Evolutionary conservation across 2,888 invertebrate species (phyloP).

Genomic region (Liposcelis brunnea): DNA sequence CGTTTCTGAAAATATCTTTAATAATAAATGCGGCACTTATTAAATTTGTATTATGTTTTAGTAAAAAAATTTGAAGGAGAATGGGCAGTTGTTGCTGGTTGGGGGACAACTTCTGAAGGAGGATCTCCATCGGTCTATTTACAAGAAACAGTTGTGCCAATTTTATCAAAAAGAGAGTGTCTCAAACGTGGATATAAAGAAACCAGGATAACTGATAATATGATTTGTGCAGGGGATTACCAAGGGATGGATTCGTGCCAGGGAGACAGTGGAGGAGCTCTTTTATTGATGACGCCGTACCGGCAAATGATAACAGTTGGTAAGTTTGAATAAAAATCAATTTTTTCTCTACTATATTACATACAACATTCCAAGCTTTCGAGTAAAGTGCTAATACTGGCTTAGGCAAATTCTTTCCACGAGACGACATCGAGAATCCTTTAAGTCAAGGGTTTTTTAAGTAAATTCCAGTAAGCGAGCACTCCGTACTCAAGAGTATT

Average conservation of each 20-base stretch:
- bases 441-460: too few relatives aligned
- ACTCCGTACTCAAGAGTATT: too few relatives aligned
- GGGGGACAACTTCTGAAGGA: conserved; percentile 28
- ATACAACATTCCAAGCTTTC: too few relatives aligned
- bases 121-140: conserved; percentile 25
- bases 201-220: background rate
- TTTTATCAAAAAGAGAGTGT: conserved; percentile 23
- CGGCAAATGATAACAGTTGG: conserved; percentile 12
- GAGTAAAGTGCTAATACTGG: too few relatives aligned
- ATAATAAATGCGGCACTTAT: conserved; percentile 6
- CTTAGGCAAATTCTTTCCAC: too few relatives aligned
- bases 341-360: too few relatives aligned
- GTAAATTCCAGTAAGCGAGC: too few relatives aligned
- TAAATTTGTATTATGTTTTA: conserved; percentile 17
- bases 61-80: conserved; percentile 29
- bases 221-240: conserved; percentile 5
- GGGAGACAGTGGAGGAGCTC: conserved; percentile 13
- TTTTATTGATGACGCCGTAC: conserved; percentile 4
- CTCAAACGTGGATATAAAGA: background rate
- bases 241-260: conserved; percentile 4
- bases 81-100: conserved; percentile 34
- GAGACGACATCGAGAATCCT: too few relatives aligned
- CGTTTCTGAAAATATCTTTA: conserved; percentile 12
- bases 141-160: conserved; percentile 6
- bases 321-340: too few relatives aligned